Conservation (phyloP, 2,888 invertebrate genomes). For the Pseudococcus viburni region DNA sequence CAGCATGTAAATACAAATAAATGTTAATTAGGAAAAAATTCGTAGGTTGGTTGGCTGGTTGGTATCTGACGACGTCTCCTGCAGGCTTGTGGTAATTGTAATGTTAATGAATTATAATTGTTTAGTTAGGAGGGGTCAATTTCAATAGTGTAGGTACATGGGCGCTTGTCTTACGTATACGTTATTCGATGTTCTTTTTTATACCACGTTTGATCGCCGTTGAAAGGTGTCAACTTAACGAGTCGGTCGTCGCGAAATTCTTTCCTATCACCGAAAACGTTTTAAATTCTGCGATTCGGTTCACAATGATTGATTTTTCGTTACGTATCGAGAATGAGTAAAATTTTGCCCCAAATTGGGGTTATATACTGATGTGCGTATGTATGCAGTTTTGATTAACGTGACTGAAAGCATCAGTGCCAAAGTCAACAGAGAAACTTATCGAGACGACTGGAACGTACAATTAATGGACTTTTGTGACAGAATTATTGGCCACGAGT, state of each 20-base stretch:
- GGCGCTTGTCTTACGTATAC: background rate
- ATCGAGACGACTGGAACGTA: constrained; percentile 7
- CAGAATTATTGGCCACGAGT: constrained; percentile 12
- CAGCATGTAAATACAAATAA: constrained; percentile 47
- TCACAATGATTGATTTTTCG: constrained; percentile 18
- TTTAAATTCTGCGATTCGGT: background rate
- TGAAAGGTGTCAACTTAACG: background rate
- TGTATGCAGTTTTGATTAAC: constrained; percentile 22
- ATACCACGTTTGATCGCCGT: background rate
- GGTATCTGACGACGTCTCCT: background rate
- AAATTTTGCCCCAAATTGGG: background rate
- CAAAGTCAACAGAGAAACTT: constrained; percentile 20
- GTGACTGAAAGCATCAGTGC: constrained; percentile 15
- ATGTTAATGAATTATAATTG: constrained; percentile 62
- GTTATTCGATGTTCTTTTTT: background rate
- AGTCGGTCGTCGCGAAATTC: background rate
- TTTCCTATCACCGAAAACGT: background rate
- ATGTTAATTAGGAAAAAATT: constrained; percentile 56
- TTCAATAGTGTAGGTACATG: constrained; percentile 53
- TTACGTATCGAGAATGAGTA: background rate
- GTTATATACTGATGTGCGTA: background rate
- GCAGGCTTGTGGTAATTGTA: constrained; percentile 1
- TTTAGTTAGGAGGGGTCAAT: constrained; percentile 55
- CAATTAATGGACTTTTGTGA: constrained; percentile 50
- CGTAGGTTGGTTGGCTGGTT: constrained; percentile 23